Conservation (phyloP, 2,888 invertebrate species). For the Chrysina gloriosa region DNA sequence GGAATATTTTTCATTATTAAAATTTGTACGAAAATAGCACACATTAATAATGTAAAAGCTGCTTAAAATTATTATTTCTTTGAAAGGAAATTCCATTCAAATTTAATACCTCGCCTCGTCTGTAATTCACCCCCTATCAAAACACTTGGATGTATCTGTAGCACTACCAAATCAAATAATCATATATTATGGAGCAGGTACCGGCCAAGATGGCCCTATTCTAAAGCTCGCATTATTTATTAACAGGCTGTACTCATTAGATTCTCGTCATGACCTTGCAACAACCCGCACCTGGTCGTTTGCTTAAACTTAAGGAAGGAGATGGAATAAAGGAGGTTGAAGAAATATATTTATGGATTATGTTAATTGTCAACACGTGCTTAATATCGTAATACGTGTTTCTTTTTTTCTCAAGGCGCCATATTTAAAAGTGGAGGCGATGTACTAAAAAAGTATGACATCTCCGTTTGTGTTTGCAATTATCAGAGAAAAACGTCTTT, state of each 20-base stretch:
- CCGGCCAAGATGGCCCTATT: conserved; percentile 49
- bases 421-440: no score
- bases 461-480: conserved; percentile 7
- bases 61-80: no score
- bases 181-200: conserved; percentile 51
- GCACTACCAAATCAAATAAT: conserved; percentile 49
- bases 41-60: no score
- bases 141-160: conserved; percentile 49
- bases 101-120: conserved; percentile 26
- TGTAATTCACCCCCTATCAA: conserved; percentile 51
- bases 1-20: no score
- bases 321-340: no score
- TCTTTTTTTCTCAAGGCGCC: no score
- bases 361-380: no score
- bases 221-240: conserved; percentile 51
- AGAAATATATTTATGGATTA: no score
- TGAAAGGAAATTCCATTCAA: conserved; percentile 36
- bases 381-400: background rate
- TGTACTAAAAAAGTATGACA: conserved; percentile 12
- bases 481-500: conserved; percentile 7
- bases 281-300: conserved; percentile 4
- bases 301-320: no score
- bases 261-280: conserved; percentile 50
- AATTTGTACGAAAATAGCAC: no score
- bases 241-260: conserved; percentile 53